Base-by-base conservation (phyloP, 2,113 vertebrate species). In the Suricata suricatta region DNA sequence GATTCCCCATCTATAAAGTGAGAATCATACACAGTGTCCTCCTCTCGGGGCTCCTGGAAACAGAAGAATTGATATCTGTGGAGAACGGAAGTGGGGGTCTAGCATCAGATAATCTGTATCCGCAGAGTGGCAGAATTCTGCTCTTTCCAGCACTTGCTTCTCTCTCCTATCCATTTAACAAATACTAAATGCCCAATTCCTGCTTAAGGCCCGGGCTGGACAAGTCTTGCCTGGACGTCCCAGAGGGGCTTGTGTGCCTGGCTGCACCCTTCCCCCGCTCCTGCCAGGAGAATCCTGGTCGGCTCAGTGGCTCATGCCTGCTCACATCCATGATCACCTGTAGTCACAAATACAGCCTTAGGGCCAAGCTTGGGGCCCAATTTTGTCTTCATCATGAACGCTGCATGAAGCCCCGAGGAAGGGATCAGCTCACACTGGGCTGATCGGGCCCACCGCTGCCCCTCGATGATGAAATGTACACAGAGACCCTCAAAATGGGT, bases 401-500 rank as follows among this genome's bases (percentile, higher is more conserved):
- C 96, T 86, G 96, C 69, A 84, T 81, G 92, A 97, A 98, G 76
- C 88, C 60, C 81, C 10, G 66, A 97, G 93, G 92, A 97, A 96
- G 96, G 96, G 88, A 80, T 97, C 91, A 98, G 84, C 95, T 90
- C 82, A 41, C 96, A 86, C 85, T 77, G 10, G 92, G 91, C 76
- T 88, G 96, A 98, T 98, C 96, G 93, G 98, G 85, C 97, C 90
- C 88, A 90, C 90, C 76, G 74, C 96, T 95, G 87, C 96, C 84
- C 95, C 23, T 72, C 95, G 19, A 81, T 98, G 98, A 98, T 98
- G 98, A 98, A 98, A 99, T 99, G 98, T 98, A 99, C 98, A 98
- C 98, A 98, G 97, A 98, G 98, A 98, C 98, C 92, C 99, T 98
- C 98, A 98, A 99, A 98, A 98, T 99, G 98, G 98, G 98, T 99